Conservation (phyloP, 2,888 invertebrate genomes). For the Brachylomia viminalis region DNA sequence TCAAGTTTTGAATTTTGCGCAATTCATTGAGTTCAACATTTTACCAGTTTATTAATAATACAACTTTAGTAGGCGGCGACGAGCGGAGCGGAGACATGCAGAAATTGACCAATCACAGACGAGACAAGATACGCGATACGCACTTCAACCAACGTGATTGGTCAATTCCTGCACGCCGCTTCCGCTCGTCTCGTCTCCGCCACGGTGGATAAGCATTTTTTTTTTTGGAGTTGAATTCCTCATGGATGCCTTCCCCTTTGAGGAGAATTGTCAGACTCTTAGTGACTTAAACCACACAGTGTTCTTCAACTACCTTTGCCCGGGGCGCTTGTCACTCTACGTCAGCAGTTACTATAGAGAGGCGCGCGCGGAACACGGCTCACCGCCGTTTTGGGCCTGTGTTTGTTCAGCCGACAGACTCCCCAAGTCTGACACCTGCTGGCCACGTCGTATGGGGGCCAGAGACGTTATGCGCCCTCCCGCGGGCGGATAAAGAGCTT, state of each 20-base stretch:
- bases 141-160: neutral
- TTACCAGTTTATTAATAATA: neutral
- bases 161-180: neutral
- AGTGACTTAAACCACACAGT: neutral
- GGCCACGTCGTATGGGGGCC: too few species aligned
- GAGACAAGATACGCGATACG: neutral
- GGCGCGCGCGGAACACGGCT: neutral
- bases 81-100: neutral
- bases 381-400: too few species aligned
- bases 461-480: neutral
- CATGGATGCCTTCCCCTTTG: neutral
- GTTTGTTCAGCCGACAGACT: neutral
- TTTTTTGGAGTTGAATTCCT: neutral
- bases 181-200: neutral
- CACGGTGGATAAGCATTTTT: neutral
- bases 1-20: neutral
- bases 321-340: neutral
- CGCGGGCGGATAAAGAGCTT: neutral
- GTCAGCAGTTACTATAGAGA: neutral
- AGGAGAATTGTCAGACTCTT: neutral
- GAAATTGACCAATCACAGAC: neutral
- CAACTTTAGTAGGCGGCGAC: neutral
- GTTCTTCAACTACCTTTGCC: neutral
- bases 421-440: neutral
- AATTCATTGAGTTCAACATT: neutral